Conservation (phyloP, 2,888 invertebrate genomes). For the Pollenia angustigena region DNA sequence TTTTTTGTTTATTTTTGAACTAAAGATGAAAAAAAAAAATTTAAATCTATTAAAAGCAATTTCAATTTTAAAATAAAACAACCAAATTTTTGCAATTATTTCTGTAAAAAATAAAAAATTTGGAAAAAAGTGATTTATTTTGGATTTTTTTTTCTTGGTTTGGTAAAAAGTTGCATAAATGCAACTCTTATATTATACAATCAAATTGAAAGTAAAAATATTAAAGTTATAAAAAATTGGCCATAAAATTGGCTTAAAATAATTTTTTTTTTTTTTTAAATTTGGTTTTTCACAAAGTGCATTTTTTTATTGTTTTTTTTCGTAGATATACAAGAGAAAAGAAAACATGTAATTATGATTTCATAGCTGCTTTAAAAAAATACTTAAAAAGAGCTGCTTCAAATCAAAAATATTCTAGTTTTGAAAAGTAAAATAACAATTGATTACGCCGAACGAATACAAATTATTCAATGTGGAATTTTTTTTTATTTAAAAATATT, state of each 20-base stretch:
- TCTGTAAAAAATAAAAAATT: conserved; percentile 26
- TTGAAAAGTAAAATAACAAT: too few species aligned
- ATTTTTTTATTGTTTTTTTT: not conserved
- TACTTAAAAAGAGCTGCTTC: too few species aligned
- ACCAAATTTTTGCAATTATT: not conserved
- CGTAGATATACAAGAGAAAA: not conserved
- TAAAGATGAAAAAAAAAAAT: not conserved
- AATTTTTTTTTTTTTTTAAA: not conserved
- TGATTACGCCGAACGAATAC: too few species aligned
- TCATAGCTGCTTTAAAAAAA: too few species aligned
- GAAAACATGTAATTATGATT: too few species aligned
- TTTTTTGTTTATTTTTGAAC: conserved; percentile 26
- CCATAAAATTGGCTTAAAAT: not conserved
- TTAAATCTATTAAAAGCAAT: not conserved
- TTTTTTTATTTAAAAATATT: too few species aligned
- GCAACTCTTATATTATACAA: conserved; percentile 42
- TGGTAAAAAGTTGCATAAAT: conserved; percentile 35
- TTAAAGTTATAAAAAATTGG: conserved; percentile 18
- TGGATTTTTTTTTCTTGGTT: not conserved
- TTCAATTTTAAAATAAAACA: conserved; percentile 10
- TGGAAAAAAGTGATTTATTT: conserved; percentile 47
- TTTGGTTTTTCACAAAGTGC: not conserved
- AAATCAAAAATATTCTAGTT: too few species aligned
- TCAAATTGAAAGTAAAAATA: conserved; percentile 52
- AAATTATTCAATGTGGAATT: too few species aligned